Conservation (phyloP, 1,140 invertebrate species). For the Drosophila leontia region DNA sequence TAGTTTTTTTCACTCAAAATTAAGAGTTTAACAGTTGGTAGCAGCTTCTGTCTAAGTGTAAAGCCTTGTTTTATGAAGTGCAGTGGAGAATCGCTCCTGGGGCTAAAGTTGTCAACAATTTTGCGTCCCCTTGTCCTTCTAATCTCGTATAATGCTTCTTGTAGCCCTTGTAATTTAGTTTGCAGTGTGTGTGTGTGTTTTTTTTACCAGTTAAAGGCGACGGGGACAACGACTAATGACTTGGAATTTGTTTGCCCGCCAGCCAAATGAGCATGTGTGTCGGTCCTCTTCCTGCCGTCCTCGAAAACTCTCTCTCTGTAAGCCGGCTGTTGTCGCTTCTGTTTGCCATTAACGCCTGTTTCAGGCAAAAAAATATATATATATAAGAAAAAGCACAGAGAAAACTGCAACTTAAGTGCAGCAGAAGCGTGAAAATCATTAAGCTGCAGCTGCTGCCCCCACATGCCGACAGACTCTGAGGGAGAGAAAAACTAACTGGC, state of each 20-base stretch:
- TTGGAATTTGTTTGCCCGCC: constrained; percentile 72
- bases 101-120: constrained; percentile 38
- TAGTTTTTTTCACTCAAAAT: not conserved
- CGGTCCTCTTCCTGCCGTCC: constrained; percentile 10
- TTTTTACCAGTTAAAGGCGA: constrained; percentile 45
- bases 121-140: constrained; percentile 15
- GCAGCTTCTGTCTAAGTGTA: not conserved
- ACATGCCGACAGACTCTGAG: constrained; percentile 14
- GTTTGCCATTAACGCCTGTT: constrained; percentile 72
- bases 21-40: not conserved
- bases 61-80: not conserved
- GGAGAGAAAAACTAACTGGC: constrained; percentile 27
- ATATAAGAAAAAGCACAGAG: constrained; percentile 8
- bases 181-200: constrained; percentile 21
- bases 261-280: constrained; percentile 70
- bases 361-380: constrained; percentile 27
- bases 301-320: constrained; percentile 5
- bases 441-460: constrained; percentile 64
- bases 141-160: constrained; percentile 40
- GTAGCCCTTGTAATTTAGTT: constrained; percentile 60
- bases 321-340: constrained; percentile 66
- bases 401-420: constrained; percentile 74
- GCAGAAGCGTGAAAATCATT: constrained; percentile 74
- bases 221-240: constrained; percentile 77
- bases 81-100: not conserved